phyloP scores from a whole-genome alignment of 2,888 invertebrate genomes.

The Nomada flava region DNA sequence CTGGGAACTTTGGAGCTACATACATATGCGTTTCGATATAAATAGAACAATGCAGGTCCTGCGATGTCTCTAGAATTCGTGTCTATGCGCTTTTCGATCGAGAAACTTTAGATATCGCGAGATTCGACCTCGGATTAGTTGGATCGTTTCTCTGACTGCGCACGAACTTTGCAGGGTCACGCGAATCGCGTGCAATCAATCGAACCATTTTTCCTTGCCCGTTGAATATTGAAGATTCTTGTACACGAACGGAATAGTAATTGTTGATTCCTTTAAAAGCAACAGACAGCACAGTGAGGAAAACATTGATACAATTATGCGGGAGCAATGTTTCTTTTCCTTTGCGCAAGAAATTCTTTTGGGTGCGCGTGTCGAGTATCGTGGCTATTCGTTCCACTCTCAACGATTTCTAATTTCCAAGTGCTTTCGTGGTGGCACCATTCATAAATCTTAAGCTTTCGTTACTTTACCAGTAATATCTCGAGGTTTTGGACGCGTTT shows the following conservation, averaged over 20 bases:
- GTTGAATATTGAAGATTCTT: neutral
- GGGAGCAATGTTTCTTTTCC: too few relatives aligned
- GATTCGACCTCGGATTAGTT: constrained; percentile 15
- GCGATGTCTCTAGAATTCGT: neutral
- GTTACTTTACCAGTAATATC: neutral
- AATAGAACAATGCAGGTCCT: too few relatives aligned
- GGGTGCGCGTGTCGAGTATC: neutral
- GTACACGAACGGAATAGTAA: neutral
- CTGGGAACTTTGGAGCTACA: too few relatives aligned
- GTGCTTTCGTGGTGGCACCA: neutral
- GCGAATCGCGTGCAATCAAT: constrained; percentile 11
- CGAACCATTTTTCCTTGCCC: constrained; percentile 12
- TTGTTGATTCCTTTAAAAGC: neutral
- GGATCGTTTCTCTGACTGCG: neutral
- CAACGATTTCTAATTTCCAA: neutral
- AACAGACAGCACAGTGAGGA: neutral
- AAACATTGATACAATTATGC: too few relatives aligned
- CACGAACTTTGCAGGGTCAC: neutral
- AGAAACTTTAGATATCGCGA: constrained; percentile 16
- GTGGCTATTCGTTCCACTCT: neutral
- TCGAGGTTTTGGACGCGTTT: constrained; percentile 10
- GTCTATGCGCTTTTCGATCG: neutral
- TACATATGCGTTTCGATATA: too few relatives aligned
- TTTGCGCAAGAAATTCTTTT: too few relatives aligned
- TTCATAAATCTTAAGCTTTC: constrained; percentile 15